These are phyloP conservation scores for Daubentonia madagascariensis DNA, from an alignment of 2,113 vertebrate species.

Conservation along the genomic window DNA sequence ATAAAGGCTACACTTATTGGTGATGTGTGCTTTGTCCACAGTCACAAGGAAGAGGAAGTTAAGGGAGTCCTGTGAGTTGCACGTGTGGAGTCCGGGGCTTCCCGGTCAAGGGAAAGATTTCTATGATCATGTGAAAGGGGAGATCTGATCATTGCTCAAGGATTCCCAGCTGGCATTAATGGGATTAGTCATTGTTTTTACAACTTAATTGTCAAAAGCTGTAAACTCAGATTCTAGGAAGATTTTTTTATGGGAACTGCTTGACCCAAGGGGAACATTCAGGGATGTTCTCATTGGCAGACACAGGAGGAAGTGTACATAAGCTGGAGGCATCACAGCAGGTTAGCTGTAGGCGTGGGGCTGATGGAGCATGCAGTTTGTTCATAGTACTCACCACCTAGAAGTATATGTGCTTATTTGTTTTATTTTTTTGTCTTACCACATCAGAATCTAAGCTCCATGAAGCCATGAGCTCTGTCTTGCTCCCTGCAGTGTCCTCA, in stretches of 20 bases:
- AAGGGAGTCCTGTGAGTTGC: conserved; percentile 46
- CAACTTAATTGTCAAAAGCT: conserved; percentile 22
- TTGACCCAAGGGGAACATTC: background rate
- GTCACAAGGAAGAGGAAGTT: conserved; percentile 64
- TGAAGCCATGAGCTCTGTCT: background rate
- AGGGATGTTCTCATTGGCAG: background rate
- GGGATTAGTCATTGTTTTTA: conserved; percentile 31
- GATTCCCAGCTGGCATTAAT: background rate
- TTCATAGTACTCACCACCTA: background rate
- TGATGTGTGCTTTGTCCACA: background rate
- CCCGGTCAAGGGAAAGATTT: conserved; percentile 54
- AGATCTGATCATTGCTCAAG: conserved; percentile 63
- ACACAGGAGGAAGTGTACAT: background rate
- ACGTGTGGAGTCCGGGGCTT: conserved; percentile 60
- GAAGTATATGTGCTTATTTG: background rate
- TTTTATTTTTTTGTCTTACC: background rate
- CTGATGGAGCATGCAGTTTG: background rate
- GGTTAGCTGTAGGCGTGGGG: background rate
- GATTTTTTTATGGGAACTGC: background rate
- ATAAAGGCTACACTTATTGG: background rate
- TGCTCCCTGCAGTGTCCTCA: background rate
- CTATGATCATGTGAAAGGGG: conserved; percentile 25
- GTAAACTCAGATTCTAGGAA: background rate
- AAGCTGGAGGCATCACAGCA: background rate
- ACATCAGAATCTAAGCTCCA: background rate